Evolutionary conservation across 2,888 invertebrate species (phyloP), one percentile per base, ranked within the genome.

Genomic region (Rhagonycha lutea): DNA sequence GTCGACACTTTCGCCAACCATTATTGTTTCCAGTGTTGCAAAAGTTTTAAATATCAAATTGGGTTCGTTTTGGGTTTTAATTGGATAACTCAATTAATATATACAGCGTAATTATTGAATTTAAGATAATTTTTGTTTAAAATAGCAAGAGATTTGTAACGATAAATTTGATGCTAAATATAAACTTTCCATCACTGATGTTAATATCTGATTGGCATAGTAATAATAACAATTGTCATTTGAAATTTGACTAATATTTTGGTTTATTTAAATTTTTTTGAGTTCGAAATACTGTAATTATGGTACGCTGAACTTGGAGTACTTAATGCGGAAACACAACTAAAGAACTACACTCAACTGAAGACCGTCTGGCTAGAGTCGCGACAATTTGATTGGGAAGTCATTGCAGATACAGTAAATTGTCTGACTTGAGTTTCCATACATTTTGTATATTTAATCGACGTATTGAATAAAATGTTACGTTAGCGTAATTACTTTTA

Each of bases 281-380:
- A 47, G n/a, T 47, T 47, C 47, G 47, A 47, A 47, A 47, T 47
- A 47, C 47, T 47, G n/a, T n/a, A 47, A 47, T 47, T 47, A 47
- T 47, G 47, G 63, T 65, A 26, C 63, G 18, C 69, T 69, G 69
- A 69, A 69, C 23, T 47, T 10, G 14, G 12, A 69, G 29, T 23
- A 32, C 14, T 60, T 24, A 72, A 72, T 60, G 24, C 69, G 73
- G 69, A 73, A 73, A 62, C 24, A 61, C n/a, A 61, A 73, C 61
- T 68, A 24, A 24, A 72, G 71, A 72, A 65, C 60, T 28, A 23
- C 28, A 70, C 29, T 70, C 61, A 72, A 65, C 47, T 60, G 63
- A 47, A 72, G 69, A 29, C 73, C 69, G 73, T 73, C 73, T 69
- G 71, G 65, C 47, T 47, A 24, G 28, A 28, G 73, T 73, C 73